Base-by-base conservation (phyloP, 2,888 invertebrate species). In the Tillus elongatus region DNA sequence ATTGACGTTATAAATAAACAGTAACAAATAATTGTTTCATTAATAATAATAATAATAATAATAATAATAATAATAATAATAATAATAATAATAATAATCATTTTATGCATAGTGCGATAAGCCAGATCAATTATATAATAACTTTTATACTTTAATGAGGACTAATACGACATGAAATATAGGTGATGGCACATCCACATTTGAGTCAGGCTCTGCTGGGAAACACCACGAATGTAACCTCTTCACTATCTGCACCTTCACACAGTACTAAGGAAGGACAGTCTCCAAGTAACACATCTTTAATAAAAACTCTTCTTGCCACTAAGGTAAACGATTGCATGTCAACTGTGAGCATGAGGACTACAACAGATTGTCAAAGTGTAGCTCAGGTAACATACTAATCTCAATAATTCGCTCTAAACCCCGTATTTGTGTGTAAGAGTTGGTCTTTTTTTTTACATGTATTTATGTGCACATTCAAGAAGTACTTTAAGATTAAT, bases 281-380 rank as follows among this genome's bases (percentile, higher is more conserved):
- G 31, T 62, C 63, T 47, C 61, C 67, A 46, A 75, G 75, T 39
- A 79, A 78, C 58, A 83, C 88, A 35, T 87, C 89, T 41, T 74
- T 92, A 52, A 92, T 93, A 63, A 93, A 93, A 69, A 91, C 88
- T 69, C 75, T 95, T 50, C 71, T 95, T 65, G 93, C 93, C 54
- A 90, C 86, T 68, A 95, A 93, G 82, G 90, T 91, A 73, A 75
- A 73, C 70, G 72, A 73, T 65, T 71, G 70, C 69, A 70, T 70
- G 63, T 60, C 61, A 45, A 52, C 64, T 55, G 59, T 62, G 56
- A 65, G 64, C 64, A 65, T 65, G 64, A 63, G 56, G 61, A 63
- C 62, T 58, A 59, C 62, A 51, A 54, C 60, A 57, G 64, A 63
- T 61, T 74, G 74, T 72, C 72, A 74, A 58, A 58, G 59, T 58